Base-by-base conservation (phyloP, 1,140 invertebrate genomes). In the Cardiocondyla obscurior region DNA sequence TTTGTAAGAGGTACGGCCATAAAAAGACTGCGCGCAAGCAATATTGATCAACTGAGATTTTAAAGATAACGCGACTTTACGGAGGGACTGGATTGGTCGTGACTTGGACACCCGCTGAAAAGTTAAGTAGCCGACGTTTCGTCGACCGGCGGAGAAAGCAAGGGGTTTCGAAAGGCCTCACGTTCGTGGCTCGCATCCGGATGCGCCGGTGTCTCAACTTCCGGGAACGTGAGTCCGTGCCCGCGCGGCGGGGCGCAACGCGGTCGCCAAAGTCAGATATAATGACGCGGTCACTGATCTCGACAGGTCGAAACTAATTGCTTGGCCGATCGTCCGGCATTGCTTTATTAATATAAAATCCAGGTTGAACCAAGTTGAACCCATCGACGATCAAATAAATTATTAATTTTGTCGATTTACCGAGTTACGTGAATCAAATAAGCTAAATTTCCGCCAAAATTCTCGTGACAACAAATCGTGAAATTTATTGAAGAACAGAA, bases 201-300 rank as follows among this genome's bases (percentile, higher is more conserved):
- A 92, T 90, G 89, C 90, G 92, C 90, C 87, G 87, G 85, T 91
- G 89, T 90, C 84, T 86, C 85, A 86, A 93, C 92, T 93, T 93
- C 93, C 93, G 92, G 91, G 89, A 92, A 93, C 92, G 93, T 93
- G 93, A 93, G 91, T 74, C 84, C 69, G 84, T 88, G 90, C 90
- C 85, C 53, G 70, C 70, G 36, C 53, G 53, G 82, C 76, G 53
- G 49, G 46, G 84, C 65, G 62, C 69, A 62, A 64, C 83, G 82
- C 25, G 14, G 44, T 86, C 85, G 79, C 85, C 85, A 81, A 85
- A 90, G 88, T 85, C 83, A 84, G 81, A 84, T 76, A 55, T 64
- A 70, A 81, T 62, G 46, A 82, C 25, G 79, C 88, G 90, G 89
- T 92, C 91, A 92, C 86, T 91, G 91, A 91, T 92, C 91, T 90